Evolutionary conservation across 2,113 vertebrate species (phyloP).

Genomic region (Coracopsis vasa): DNA sequence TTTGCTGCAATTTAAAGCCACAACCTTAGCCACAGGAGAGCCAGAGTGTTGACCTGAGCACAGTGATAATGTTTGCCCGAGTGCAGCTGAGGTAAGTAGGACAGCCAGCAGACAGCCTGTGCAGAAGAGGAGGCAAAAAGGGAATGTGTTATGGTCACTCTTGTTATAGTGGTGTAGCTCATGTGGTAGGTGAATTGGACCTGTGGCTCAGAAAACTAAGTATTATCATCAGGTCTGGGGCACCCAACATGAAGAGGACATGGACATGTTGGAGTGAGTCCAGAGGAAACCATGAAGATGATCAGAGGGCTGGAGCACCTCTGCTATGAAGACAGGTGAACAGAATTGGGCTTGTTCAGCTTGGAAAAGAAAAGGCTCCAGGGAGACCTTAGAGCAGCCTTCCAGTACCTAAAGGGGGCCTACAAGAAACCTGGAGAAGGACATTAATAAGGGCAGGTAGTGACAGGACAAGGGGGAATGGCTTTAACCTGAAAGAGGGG

Average conservation of each 20-base stretch:
- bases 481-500: neutral
- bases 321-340: neutral
- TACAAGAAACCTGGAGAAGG: neutral
- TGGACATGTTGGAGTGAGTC: neutral
- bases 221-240: neutral
- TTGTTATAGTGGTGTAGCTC: neutral
- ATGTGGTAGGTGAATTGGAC: neutral
- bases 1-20: neutral
- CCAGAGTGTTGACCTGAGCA: accelerated
- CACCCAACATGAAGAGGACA: neutral
- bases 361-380: neutral
- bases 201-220: neutral
- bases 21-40: neutral
- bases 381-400: neutral
- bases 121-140: neutral
- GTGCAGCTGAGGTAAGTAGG: neutral
- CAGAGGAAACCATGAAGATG: neutral
- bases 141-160: accelerated
- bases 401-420: neutral
- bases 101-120: neutral
- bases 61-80: neutral
- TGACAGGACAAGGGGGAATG: neutral
- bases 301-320: neutral
- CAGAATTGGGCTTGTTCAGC: neutral
- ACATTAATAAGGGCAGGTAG: neutral